Evolutionary conservation across 2,888 invertebrate genomes (phyloP).

Genomic region (Cheilosia soror): DNA sequence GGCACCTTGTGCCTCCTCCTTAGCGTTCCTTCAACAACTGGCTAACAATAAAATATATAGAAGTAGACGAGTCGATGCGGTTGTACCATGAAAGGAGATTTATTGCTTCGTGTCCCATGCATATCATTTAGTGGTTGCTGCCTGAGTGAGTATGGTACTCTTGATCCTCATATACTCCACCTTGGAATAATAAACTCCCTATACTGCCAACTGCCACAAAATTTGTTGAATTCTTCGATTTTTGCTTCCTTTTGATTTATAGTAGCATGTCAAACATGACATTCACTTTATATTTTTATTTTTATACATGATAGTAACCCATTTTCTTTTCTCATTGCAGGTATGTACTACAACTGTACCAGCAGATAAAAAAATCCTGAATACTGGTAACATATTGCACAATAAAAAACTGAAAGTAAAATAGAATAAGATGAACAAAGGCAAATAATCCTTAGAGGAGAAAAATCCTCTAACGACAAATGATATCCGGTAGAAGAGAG

Average conservation of each 20-base stretch:
- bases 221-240: conserved; percentile 40
- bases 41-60: conserved; percentile 42
- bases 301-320: conserved; percentile 65
- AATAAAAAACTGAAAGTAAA: conserved; percentile 13
- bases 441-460: conserved; percentile 41
- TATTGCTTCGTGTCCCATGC: conserved; percentile 65
- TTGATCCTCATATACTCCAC: not conserved
- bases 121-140: conserved; percentile 60
- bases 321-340: conserved; percentile 71
- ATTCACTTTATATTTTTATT: conserved; percentile 65
- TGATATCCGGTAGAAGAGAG: conserved; percentile 42
- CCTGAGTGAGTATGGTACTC: not conserved
- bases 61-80: conserved; percentile 11
- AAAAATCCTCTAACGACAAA: conserved; percentile 40
- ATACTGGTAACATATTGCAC: conserved; percentile 53
- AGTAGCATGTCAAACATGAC: conserved; percentile 70
- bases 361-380: conserved; percentile 14
- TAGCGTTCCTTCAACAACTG: conserved; percentile 27
- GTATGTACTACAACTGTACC: conserved; percentile 67
- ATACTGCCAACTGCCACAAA: conserved; percentile 59
- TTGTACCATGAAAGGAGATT: conserved; percentile 52
- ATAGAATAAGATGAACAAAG: conserved; percentile 46
- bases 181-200: conserved; percentile 61
- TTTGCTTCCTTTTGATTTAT: conserved; percentile 60
- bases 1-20: conserved; percentile 37